Conservation (phyloP, 2,888 invertebrate species). For the Leucoptera coffeella region DNA sequence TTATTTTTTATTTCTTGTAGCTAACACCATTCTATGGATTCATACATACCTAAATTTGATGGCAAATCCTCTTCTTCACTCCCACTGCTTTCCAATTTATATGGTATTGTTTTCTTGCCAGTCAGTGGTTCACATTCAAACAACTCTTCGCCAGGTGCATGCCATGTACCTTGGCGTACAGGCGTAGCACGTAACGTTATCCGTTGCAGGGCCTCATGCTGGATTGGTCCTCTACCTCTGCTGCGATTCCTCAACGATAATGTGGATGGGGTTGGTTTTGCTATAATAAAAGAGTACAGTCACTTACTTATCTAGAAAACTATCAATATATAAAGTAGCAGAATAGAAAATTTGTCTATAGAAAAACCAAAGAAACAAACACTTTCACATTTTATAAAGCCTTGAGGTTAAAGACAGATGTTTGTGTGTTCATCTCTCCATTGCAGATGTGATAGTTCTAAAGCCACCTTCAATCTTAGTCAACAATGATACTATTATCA, state of each 20-base stretch:
- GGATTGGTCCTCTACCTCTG: constrained; percentile 38
- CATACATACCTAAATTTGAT: not conserved
- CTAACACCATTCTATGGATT: not conserved
- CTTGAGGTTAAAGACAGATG: too few relatives aligned
- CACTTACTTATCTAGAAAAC: too few relatives aligned
- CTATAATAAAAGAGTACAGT: too few relatives aligned
- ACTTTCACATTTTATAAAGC: too few relatives aligned
- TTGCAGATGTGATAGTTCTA: too few relatives aligned
- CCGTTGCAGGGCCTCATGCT: constrained; percentile 55
- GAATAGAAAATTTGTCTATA: too few relatives aligned
- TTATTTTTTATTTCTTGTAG: not conserved
- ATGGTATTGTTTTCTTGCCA: constrained; percentile 16
- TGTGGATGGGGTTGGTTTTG: too few relatives aligned
- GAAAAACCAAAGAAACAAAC: too few relatives aligned
- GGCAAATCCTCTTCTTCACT: constrained; percentile 37
- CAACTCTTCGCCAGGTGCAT: constrained; percentile 41
- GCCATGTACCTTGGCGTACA: constrained; percentile 29
- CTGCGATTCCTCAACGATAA: constrained; percentile 22
- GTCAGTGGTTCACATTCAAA: constrained; percentile 36
- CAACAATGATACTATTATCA: too few relatives aligned
- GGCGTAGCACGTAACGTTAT: constrained; percentile 35
- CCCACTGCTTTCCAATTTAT: constrained; percentile 34
- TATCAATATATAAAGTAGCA: too few relatives aligned
- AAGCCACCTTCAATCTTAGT: too few relatives aligned
- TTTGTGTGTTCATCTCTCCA: too few relatives aligned